Percentiles rank a stretch among this genome's conserved stretches.
These are phyloP conservation scores for Phoebastria nigripes DNA, from an alignment of 2,797 vertebrate genomes.

Conservation along the genomic window DNA sequence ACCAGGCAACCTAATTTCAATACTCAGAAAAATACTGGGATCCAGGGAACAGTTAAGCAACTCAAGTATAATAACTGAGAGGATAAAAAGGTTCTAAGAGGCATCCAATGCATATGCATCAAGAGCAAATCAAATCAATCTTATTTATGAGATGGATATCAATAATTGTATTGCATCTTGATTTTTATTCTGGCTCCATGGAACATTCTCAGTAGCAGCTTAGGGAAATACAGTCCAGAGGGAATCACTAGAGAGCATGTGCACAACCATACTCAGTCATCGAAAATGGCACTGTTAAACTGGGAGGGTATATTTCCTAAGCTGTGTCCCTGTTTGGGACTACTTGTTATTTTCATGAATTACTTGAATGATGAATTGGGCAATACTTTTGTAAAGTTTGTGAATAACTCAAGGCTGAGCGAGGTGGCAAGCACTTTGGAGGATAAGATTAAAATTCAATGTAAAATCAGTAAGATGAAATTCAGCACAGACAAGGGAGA, in stretches of 20 bases:
- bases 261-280: neutral
- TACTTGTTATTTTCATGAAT: neutral
- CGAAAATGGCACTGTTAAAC: neutral
- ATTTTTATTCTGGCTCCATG: neutral
- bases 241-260: neutral
- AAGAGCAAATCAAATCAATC: neutral
- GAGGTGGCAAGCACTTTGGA: neutral
- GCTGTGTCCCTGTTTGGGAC: neutral
- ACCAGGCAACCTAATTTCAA: neutral
- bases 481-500: neutral
- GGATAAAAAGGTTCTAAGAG: neutral
- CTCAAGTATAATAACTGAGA: neutral
- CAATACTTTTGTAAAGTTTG: neutral
- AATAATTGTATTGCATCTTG: neutral
- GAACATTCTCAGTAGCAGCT: neutral
- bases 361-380: neutral
- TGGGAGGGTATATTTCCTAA: neutral
- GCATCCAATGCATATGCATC: neutral
- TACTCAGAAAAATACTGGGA: neutral
- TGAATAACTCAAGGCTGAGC: neutral
- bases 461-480: conserved; percentile 2
- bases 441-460: neutral
- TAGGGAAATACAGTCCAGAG: neutral
- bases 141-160: neutral
- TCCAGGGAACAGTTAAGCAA: neutral